Conservation (phyloP, 2,888 invertebrate species). For the Thymelicus lineola region DNA sequence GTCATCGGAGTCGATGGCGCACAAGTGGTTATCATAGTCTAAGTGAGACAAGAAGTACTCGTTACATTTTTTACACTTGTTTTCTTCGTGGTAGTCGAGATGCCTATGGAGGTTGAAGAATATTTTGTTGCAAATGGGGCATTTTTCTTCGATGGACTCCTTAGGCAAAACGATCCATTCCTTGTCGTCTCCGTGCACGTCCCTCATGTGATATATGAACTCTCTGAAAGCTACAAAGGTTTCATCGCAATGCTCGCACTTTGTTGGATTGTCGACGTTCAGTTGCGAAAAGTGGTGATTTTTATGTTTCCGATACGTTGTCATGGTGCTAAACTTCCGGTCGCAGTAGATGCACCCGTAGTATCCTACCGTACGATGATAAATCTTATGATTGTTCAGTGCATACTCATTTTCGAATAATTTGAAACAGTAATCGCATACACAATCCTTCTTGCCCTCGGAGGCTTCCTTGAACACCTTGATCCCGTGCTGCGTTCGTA, state of each 20-base stretch:
- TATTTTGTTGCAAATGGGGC: constrained; percentile 72
- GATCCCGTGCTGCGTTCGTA: constrained; percentile 71
- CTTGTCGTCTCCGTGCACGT: constrained; percentile 74
- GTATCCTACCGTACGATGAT: constrained; percentile 74
- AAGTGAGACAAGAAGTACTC: constrained; percentile 75
- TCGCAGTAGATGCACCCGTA: constrained; percentile 81
- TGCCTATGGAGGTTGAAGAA: constrained; percentile 78
- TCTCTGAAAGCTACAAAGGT: constrained; percentile 82
- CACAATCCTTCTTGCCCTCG: constrained; percentile 62
- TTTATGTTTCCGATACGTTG: constrained; percentile 80
- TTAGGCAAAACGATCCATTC: constrained; percentile 79
- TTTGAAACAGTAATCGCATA: constrained; percentile 80
- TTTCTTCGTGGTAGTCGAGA: constrained; percentile 76
- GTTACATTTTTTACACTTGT: constrained; percentile 76
- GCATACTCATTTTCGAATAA: constrained; percentile 77
- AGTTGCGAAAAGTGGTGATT: constrained; percentile 73
- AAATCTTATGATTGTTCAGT: constrained; percentile 69
- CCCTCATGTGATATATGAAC: constrained; percentile 80
- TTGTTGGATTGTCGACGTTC: constrained; percentile 75
- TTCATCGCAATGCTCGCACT: constrained; percentile 82
- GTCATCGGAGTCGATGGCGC: constrained; percentile 76
- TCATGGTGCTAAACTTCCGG: constrained; percentile 79
- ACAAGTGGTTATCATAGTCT: constrained; percentile 76
- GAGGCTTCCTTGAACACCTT: constrained; percentile 58
- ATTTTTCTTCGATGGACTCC: constrained; percentile 71